Evolutionary conservation across 1,140 invertebrate genomes (phyloP), one percentile per base, ranked within the genome.

Genomic region (Camponotus vicinus): DNA sequence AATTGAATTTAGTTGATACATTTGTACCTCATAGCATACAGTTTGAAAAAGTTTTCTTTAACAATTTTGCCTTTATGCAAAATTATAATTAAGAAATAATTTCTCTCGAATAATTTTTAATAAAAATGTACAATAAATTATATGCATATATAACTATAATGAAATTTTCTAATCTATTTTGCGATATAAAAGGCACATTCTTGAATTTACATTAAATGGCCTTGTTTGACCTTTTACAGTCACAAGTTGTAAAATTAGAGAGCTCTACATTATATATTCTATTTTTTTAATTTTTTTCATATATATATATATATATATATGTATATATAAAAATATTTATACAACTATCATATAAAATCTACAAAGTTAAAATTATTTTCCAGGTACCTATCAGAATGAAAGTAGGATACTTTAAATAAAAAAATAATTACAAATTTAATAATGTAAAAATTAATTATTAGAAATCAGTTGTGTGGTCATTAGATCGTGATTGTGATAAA

Each of bases 331-430:
- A 34, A 57, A 84, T 87, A 87, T 83, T 77, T 84, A 87, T 59
- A 84, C 27, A 71, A 40, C 66, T 42, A 69, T 34, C 66, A 85
- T 69, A 83, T 63, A 67, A 84, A 59, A 67, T 80, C n/a, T 67
- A 40, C 49, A 70, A 11, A 79, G 86, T 63, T 73, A 78, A 85
- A 52, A 78, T 84, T 76, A 69, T 37, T 89, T 85, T 82, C 86
- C 88, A 91, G 89, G 89, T 91, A 90, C 89, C 76, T 88, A 83
- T 87, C 83, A 86, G 77, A 78, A 79, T 84, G 73, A 73, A 15
- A 71, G 76, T 76, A 83, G 64, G 34, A 78, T 40, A 13, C 27
- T 75, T 77, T 63, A 77, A 52, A 49, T 52, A 73, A 7, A 59
- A 45, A 3, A 69, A 52, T 66, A 76, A 80, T 73, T 37, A 66